Conservation (phyloP, 2,113 vertebrate species). For the Notothenia coriiceps region DNA sequence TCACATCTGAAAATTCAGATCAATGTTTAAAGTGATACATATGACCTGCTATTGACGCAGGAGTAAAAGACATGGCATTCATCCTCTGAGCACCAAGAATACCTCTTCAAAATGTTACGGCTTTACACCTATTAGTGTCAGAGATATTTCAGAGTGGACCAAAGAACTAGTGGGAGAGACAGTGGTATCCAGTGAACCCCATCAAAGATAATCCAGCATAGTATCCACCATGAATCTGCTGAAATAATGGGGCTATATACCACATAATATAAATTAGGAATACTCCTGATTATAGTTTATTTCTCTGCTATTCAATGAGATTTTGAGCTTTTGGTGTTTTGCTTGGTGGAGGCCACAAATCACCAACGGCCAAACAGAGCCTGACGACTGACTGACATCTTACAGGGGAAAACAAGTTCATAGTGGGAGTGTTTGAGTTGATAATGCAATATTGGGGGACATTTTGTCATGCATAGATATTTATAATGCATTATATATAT, state of each 20-base stretch:
- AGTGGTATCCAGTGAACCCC: background rate
- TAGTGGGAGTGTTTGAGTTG: background rate
- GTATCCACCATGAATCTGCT: background rate
- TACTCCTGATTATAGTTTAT: background rate
- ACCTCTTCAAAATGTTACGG: background rate
- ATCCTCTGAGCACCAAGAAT: background rate
- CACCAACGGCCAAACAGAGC: background rate
- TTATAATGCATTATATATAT: slow-evolving; percentile 12
- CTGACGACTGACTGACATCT: background rate
- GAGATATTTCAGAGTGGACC: background rate
- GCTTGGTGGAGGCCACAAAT: background rate
- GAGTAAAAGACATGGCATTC: background rate
- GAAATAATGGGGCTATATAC: background rate
- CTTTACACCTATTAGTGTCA: background rate
- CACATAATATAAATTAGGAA: background rate
- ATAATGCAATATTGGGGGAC: slow-evolving; percentile 4
- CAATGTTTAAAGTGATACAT: too few relatives aligned
- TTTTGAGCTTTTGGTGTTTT: background rate
- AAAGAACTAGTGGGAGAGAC: background rate
- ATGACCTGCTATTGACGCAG: background rate
- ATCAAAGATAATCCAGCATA: background rate
- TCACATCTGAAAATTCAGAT: too few relatives aligned
- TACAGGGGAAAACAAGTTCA: background rate
- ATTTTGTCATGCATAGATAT: slow-evolving; percentile 15
- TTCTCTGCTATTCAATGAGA: background rate